Evolutionary conservation across 1,140 invertebrate genomes (phyloP).

Genomic region (Drosophila pallidifrons): DNA sequence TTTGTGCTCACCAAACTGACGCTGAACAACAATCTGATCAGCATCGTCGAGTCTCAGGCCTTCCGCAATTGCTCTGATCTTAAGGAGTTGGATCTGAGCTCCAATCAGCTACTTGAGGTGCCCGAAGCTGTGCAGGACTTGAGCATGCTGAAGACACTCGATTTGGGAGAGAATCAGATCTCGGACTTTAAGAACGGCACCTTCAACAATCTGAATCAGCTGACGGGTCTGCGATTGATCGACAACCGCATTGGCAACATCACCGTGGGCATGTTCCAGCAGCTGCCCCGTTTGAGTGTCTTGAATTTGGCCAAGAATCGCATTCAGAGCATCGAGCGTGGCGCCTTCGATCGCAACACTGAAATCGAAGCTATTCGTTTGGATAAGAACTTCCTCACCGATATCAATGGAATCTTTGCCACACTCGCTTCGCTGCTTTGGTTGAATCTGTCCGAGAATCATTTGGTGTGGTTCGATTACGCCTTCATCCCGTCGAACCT

Average conservation of each 20-base stretch:
- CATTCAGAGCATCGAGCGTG: constrained; percentile 90
- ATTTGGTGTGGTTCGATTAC: constrained; percentile 93
- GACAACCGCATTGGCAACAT: constrained; percentile 93
- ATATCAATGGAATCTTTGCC: constrained; percentile 91
- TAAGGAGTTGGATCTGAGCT: constrained; percentile 93
- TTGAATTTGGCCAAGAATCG: constrained; percentile 93
- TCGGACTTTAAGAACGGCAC: constrained; percentile 90
- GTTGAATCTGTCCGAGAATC: constrained; percentile 94
- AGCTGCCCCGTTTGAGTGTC: constrained; percentile 90
- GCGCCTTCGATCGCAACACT: constrained; percentile 90
- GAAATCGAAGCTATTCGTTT: constrained; percentile 92
- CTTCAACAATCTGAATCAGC: constrained; percentile 90
- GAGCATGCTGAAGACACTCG: constrained; percentile 91
- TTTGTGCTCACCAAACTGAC: constrained; percentile 92
- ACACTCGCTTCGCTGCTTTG: constrained; percentile 91
- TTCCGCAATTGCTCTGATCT: constrained; percentile 93
- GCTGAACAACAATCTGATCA: constrained; percentile 91
- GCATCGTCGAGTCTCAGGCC: constrained; percentile 90
- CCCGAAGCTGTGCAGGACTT: constrained; percentile 91
- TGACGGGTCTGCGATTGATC: constrained; percentile 92
- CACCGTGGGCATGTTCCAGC: constrained; percentile 89
- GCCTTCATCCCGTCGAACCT: constrained; percentile 91
- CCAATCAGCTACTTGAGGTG: constrained; percentile 90
- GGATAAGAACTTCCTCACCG: constrained; percentile 91
- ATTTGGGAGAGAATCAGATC: constrained; percentile 93